Base-by-base conservation (phyloP, 2,797 vertebrate genomes). In the Acanthurus lineatus region DNA sequence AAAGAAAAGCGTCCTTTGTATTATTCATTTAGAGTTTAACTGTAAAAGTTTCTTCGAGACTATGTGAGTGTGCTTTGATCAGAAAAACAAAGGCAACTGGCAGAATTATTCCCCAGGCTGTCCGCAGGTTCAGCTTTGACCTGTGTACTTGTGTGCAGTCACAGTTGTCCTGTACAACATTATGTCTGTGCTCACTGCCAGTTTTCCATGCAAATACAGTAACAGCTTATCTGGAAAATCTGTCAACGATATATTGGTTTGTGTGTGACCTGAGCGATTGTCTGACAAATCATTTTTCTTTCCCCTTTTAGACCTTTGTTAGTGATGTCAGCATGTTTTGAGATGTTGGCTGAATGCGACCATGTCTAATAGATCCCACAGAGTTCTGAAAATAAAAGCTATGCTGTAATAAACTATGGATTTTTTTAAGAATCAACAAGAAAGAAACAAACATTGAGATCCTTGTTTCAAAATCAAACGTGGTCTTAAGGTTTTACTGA, bases 401-500 rank as follows among this genome's bases (percentile, higher is more conserved):
- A 8, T 5, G 11, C 16, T 52, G 16, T 14, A 19, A 57, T 49
- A 11, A 51, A 14, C 5, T 1, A 2, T 5, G 28, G 42, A 7
- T 60, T 58, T 69, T 56, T 8, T 58, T 42, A 47, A 35, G 6
- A 64, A 69, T 52, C 0, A 35, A 42, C 53, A 69, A 40, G 59
- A 70, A 67, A 57, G 17, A 60, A 71, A 61, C n/a, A 35, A 52
- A 76, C 69, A 65, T 75, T 80, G 14, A 66, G 20, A 1, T 2
- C 49, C 81, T 86, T 63, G 79, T 92, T 91, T 77, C 28, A 81
- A 53, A 89, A 89, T 88, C 86, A 45, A 40, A 77, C 73, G 8
- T 15, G 16, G 76, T 70, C 45, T n/a, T 45, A n/a, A 42, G 40
- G 71, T 45, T 57, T 51, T 77, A 76, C 77, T 65, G 76, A 73